A percentile compares a stretch with the other conserved stretches of the same genome.
phyloP scores from a whole-genome alignment of 2,797 vertebrate species.

The Hybognathus amarus region DNA sequence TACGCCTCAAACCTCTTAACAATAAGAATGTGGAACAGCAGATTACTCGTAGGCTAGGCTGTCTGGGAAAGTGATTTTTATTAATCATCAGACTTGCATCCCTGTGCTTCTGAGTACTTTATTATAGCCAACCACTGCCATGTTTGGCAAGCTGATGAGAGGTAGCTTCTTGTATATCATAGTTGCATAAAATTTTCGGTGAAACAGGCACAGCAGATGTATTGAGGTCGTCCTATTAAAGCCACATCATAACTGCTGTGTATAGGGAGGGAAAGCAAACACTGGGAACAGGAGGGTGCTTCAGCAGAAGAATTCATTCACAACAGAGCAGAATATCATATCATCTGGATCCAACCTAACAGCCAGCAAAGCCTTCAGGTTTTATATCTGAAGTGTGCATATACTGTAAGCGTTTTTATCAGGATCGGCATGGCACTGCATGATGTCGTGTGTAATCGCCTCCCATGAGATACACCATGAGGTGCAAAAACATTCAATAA shows the following conservation, averaged over 20 bases:
- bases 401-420: background rate
- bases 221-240: slow-evolving; percentile 42
- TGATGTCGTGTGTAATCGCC: slow-evolving; percentile 11
- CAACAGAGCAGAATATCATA: slow-evolving; percentile 13
- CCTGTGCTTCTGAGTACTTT: slow-evolving; percentile 3
- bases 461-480: slow-evolving; percentile 1
- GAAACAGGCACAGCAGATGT: background rate
- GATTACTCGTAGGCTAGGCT: slow-evolving; percentile 5
- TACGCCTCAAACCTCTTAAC: background rate
- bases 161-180: background rate
- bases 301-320: slow-evolving; percentile 7
- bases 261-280: slow-evolving; percentile 30
- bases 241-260: slow-evolving; percentile 39
- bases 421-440: background rate
- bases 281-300: background rate
- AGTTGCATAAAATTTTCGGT: background rate
- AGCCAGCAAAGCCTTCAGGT: slow-evolving; percentile 38
- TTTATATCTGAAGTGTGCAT: slow-evolving; percentile 37
- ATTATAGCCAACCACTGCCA: slow-evolving; percentile 17
- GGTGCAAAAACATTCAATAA: background rate
- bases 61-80: background rate
- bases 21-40: background rate
- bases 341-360: slow-evolving; percentile 11
- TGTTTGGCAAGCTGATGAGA: background rate
- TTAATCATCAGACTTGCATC: background rate